A percentile compares a stretch with the other conserved stretches of the same genome.
Conservation (phyloP, 2,888 invertebrate genomes). For the Dasysyrphus albostriatus region DNA sequence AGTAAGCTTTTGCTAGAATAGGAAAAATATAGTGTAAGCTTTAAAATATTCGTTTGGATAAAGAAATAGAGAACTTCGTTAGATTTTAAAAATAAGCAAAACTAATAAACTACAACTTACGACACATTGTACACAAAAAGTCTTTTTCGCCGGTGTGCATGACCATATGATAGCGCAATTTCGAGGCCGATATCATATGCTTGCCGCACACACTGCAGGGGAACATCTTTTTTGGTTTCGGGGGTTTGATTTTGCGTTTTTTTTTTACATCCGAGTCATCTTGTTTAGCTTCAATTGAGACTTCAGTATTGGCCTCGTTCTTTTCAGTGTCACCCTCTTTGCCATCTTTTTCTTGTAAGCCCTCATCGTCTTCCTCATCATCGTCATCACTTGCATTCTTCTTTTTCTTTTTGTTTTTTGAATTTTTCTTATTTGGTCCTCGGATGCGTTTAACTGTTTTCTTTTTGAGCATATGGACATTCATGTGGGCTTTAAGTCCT, state of each 20-base stretch:
- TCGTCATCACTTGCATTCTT: slow-evolving; percentile 37
- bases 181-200: slow-evolving; percentile 78
- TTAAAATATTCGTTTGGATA: background rate
- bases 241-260: slow-evolving; percentile 69
- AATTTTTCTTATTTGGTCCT: slow-evolving; percentile 66
- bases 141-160: slow-evolving; percentile 80
- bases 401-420: slow-evolving; percentile 50
- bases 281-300: slow-evolving; percentile 30
- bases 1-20: slow-evolving; percentile 79
- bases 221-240: slow-evolving; percentile 78
- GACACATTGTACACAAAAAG: slow-evolving; percentile 79
- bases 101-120: slow-evolving; percentile 74
- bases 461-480: slow-evolving; percentile 76
- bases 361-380: slow-evolving; percentile 6
- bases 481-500: slow-evolving; percentile 78
- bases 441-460: slow-evolving; percentile 75
- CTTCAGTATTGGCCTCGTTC: slow-evolving; percentile 1
- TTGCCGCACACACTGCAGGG: slow-evolving; percentile 78
- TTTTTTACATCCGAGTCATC: slow-evolving; percentile 40
- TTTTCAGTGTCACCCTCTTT: background rate
- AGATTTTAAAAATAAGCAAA: too few relatives aligned
- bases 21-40: slow-evolving; percentile 1
- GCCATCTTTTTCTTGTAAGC: background rate
- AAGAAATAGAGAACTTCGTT: too few relatives aligned
- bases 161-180: slow-evolving; percentile 78